These are phyloP conservation scores for Plemyria rubiginata DNA, from an alignment of 2,888 invertebrate genomes.

Conservation along the genomic window DNA sequence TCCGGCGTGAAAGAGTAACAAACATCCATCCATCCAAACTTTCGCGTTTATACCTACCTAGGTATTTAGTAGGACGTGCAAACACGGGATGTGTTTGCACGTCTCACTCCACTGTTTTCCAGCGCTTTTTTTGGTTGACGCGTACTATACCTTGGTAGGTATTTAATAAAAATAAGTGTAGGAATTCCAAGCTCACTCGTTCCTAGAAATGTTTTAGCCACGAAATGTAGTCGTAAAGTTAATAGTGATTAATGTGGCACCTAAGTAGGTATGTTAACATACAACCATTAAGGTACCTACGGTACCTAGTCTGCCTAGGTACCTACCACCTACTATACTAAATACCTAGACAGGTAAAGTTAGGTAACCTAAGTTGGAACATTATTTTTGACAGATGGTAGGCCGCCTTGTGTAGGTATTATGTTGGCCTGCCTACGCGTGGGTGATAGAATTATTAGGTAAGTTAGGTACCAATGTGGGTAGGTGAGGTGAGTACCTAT, in stretches of 20 bases:
- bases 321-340: conserved; percentile 1
- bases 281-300: not conserved
- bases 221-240: too few species aligned
- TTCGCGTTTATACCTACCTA: too few species aligned
- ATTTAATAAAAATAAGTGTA: conserved; percentile 12
- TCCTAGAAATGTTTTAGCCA: not conserved
- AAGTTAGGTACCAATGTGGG: too few species aligned
- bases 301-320: too few species aligned
- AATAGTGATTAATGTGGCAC: not conserved
- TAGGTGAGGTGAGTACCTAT: conserved; percentile 16
- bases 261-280: not conserved
- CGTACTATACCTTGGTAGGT: too few species aligned
- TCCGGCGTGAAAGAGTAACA: too few species aligned
- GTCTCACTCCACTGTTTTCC: too few species aligned
- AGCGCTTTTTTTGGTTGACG: too few species aligned
- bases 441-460: conserved; percentile 35
- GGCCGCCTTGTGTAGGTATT: conserved; percentile 19
- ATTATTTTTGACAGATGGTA: conserved; percentile 35
- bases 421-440: conserved; percentile 31
- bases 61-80: too few species aligned
- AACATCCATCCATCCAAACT: too few species aligned
- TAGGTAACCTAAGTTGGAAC: conserved; percentile 20
- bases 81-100: too few species aligned
- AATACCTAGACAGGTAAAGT: conserved; percentile 11
- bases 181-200: not conserved